A percentile compares a stretch with the other conserved stretches of the same genome.
Conservation (phyloP, 2,113 vertebrate genomes). For the Gadus macrocephalus region DNA sequence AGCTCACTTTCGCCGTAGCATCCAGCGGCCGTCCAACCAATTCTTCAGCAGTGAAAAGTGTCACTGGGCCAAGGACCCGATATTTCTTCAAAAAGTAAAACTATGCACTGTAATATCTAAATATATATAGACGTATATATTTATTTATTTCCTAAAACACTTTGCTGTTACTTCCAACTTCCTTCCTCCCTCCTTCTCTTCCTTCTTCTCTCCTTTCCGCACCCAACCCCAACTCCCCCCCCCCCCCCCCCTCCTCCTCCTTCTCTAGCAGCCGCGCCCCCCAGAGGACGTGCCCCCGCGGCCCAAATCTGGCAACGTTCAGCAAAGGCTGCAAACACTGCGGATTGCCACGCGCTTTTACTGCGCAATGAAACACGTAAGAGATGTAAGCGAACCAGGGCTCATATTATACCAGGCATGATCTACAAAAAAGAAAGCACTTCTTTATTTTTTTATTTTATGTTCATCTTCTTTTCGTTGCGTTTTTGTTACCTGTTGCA, state of each 20-base stretch:
- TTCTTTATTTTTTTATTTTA: constrained; percentile 17
- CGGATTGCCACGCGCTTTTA: constrained; percentile 76
- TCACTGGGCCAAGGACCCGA: not conserved
- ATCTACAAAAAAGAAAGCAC: constrained; percentile 60
- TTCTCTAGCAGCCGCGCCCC: constrained; percentile 66
- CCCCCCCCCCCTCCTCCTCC: constrained; percentile 47
- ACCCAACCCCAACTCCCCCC: constrained; percentile 51
- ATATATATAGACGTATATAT: not conserved
- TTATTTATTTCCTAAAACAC: constrained; percentile 51
- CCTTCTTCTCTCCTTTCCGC: constrained; percentile 47
- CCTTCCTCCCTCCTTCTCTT: constrained; percentile 63
- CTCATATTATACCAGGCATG: constrained; percentile 73
- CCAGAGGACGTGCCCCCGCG: constrained; percentile 68
- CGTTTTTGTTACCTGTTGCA: constrained; percentile 18
- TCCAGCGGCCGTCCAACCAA: too few relatives aligned
- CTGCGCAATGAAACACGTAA: constrained; percentile 77
- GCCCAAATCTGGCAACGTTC: constrained; percentile 74
- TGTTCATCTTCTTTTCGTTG: not conserved
- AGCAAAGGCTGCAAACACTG: constrained; percentile 76
- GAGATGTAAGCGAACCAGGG: constrained; percentile 73
- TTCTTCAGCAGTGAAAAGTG: too few relatives aligned
- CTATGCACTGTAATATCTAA: not conserved
- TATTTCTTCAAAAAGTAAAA: not conserved
- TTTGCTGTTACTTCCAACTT: constrained; percentile 74
- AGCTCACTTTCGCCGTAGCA: too few relatives aligned